Evolutionary conservation across 2,113 vertebrate species (phyloP).

Genomic region (Balaeniceps rex): DNA sequence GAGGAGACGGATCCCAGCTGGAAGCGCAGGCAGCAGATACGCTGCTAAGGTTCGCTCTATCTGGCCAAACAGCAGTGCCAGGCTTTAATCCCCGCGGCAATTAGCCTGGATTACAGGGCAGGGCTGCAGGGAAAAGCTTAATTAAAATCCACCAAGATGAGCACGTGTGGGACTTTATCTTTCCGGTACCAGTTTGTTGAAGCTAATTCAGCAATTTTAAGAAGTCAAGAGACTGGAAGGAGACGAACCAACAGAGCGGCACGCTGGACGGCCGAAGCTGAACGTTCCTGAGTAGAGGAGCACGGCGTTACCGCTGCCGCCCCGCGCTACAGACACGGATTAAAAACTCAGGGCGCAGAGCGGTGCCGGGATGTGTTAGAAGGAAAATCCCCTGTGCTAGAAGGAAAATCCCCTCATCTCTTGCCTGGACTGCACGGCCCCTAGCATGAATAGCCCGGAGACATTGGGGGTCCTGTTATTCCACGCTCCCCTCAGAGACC

Average conservation of each 20-base stretch:
- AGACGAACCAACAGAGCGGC: neutral
- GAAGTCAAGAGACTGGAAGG: neutral
- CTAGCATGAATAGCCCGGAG: neutral
- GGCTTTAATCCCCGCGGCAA: constrained; percentile 13
- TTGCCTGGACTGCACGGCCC: neutral
- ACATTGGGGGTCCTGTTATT: fast-evolving
- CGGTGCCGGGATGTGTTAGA: fast-evolving
- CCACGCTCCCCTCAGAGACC: fast-evolving
- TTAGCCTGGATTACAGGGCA: constrained; percentile 36
- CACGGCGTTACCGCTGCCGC: fast-evolving
- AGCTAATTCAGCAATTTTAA: neutral
- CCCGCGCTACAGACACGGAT: fast-evolving
- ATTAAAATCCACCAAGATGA: constrained; percentile 12
- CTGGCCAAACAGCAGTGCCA: neutral
- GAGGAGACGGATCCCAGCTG: constrained; percentile 53
- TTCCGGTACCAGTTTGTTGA: neutral
- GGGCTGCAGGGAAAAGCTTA: constrained; percentile 23
- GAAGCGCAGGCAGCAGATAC: neutral
- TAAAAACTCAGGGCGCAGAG: neutral
- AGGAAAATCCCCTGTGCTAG: no score
- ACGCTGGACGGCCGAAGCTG: fast-evolving
- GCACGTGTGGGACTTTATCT: constrained; percentile 38
- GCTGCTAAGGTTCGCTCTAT: fast-evolving
- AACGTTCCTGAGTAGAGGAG: neutral
- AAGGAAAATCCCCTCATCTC: no score